These are phyloP conservation scores for Hemitrygon akajei DNA, from an alignment of 2,797 vertebrate species.

Conservation along the genomic window DNA sequence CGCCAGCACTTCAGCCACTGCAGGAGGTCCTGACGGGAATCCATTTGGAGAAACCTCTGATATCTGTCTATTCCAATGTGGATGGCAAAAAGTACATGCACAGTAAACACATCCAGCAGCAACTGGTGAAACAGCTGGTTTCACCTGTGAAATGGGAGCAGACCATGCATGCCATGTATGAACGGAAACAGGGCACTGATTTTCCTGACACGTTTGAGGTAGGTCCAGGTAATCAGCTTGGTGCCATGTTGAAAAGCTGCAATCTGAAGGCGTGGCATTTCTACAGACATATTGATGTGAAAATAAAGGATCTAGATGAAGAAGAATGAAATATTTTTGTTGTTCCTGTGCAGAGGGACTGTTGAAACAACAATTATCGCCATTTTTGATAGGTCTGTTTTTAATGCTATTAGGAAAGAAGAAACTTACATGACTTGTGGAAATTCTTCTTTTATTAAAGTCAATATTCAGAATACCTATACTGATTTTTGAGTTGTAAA, in stretches of 20 bases:
- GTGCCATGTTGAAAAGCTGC: slow-evolving; percentile 69
- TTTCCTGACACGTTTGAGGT: slow-evolving; percentile 84
- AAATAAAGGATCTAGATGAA: slow-evolving; percentile 42
- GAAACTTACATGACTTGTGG: background rate
- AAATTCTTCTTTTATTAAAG: background rate
- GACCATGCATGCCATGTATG: slow-evolving; percentile 77
- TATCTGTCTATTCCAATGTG: slow-evolving; percentile 80
- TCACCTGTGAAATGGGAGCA: slow-evolving; percentile 91
- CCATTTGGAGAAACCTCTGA: slow-evolving; percentile 66
- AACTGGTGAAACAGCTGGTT: slow-evolving; percentile 77
- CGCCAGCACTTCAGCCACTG: slow-evolving; percentile 65
- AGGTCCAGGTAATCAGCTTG: slow-evolving; percentile 82
- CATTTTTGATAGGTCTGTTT: background rate
- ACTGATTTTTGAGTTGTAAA: background rate
- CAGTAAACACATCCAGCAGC: slow-evolving; percentile 58
- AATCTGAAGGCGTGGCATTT: slow-evolving; percentile 78
- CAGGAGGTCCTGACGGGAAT: slow-evolving; percentile 63
- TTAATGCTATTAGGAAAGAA: background rate
- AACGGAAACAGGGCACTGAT: slow-evolving; percentile 62
- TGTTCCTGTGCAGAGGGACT: background rate
- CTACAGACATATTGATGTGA: slow-evolving; percentile 65
- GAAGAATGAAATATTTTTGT: background rate
- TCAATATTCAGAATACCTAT: too few relatives aligned
- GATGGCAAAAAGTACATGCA: slow-evolving; percentile 72
- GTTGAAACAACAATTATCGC: background rate